A percentile compares a stretch with the other conserved stretches of the same genome.
phyloP scores from a whole-genome alignment of 2,888 invertebrate genomes.

The Eugnorisma glareosa region DNA sequence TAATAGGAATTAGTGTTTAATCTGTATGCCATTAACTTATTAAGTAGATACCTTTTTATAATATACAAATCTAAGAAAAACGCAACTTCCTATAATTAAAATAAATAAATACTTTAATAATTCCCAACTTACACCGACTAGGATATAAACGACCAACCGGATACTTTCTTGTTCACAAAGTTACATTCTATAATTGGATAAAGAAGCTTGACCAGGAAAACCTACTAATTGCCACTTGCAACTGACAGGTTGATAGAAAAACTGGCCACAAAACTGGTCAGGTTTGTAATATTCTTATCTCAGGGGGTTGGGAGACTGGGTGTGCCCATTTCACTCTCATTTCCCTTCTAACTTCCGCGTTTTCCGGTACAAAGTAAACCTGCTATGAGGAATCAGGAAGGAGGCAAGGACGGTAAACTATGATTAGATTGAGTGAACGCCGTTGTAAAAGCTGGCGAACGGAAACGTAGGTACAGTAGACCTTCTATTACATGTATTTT shows the following conservation, averaged over 20 bases:
- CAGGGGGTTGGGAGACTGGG: constrained; percentile 65
- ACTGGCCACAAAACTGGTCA: constrained; percentile 46
- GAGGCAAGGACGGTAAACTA: constrained; percentile 67
- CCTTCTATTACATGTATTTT: constrained; percentile 41
- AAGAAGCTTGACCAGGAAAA: constrained; percentile 71
- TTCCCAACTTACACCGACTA: constrained; percentile 15
- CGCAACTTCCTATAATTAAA: background rate
- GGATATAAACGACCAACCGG: constrained; percentile 45
- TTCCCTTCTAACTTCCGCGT: constrained; percentile 76
- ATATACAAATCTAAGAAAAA: background rate
- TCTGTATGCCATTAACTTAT: background rate
- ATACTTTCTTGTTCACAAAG: constrained; percentile 51
- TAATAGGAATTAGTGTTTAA: too few species aligned
- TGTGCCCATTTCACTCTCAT: constrained; percentile 77
- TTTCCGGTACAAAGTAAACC: constrained; percentile 71
- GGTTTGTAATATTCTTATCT: constrained; percentile 58
- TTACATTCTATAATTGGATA: constrained; percentile 64
- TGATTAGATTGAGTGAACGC: constrained; percentile 68
- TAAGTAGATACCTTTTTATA: background rate
- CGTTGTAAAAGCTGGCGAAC: constrained; percentile 41
- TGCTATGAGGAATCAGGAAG: constrained; percentile 79
- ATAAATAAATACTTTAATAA: constrained; percentile 12
- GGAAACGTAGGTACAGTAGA: constrained; percentile 29
- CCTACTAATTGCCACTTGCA: constrained; percentile 69
- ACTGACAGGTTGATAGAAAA: constrained; percentile 54